Evolutionary conservation across 2,888 invertebrate genomes (phyloP).

Genomic region (Drosophila testacea): DNA sequence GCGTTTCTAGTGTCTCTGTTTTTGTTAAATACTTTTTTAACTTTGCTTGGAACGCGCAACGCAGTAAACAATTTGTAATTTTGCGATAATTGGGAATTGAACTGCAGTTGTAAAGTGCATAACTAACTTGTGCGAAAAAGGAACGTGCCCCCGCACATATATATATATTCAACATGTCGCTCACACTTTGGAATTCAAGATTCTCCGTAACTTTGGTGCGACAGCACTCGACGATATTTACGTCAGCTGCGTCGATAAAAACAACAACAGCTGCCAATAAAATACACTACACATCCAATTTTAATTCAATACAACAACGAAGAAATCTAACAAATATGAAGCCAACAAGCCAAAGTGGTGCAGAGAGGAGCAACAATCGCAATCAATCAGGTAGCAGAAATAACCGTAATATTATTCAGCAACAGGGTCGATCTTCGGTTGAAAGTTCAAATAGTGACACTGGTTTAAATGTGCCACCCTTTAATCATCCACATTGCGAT

Average conservation of each 20-base stretch:
- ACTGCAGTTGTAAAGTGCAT: constrained; percentile 1
- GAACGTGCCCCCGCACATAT: constrained; percentile 34
- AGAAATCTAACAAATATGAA: constrained; percentile 42
- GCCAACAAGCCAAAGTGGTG: constrained; percentile 5
- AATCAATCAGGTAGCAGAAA: constrained; percentile 2
- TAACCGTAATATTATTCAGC: constrained; percentile 11
- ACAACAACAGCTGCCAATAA: constrained; percentile 24
- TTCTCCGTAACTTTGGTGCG: constrained; percentile 76
- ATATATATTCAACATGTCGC: constrained; percentile 61
- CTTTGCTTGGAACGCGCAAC: constrained; percentile 16
- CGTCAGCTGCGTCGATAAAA: constrained; percentile 46
- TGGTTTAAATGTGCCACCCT: constrained; percentile 39
- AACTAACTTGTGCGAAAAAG: constrained; percentile 10
- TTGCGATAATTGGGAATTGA: constrained; percentile 3
- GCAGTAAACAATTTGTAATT: constrained; percentile 40
- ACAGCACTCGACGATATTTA: constrained; percentile 67
- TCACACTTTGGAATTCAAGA: constrained; percentile 81
- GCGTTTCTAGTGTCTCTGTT: constrained; percentile 25
- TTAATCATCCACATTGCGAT: constrained; percentile 68
- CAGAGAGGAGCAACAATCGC: constrained; percentile 18
- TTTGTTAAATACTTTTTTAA: constrained; percentile 31
- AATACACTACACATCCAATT: constrained; percentile 29
- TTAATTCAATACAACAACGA: constrained; percentile 28
- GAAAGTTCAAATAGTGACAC: constrained; percentile 28
- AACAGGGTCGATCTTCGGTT: constrained; percentile 14